Evolutionary conservation across 2,113 vertebrate species (phyloP), one percentile per base, ranked within the genome.

Genomic region (Blennius ocellaris): DNA sequence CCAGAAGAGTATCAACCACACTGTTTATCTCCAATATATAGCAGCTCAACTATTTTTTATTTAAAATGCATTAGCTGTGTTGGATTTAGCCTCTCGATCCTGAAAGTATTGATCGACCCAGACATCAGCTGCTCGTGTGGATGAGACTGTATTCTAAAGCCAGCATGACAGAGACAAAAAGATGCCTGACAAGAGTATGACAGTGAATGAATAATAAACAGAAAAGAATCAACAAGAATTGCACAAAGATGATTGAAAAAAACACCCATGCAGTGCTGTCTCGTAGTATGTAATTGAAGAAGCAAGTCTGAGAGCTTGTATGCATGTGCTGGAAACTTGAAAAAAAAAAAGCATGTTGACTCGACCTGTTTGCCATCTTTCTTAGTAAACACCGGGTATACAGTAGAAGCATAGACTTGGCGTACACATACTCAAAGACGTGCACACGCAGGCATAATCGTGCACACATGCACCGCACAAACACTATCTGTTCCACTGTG

Each of bases 301-400:
- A 59, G 64, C 47, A 7, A 10, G 47, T 6, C 41, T 44, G 45
- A 37, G 44, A 45, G 50, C 60, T 67, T 66, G 40, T 6, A 53
- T 49, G 40, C 39, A 37, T 64, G 75, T 53, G 36, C 14, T 51
- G 49, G 58, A 64, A 81, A 68, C 70, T 84, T 78, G 86, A 43
- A 43, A 43, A 43, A 43, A 43, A 48, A 86, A 69, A 57, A 74
- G 76, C 40, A 11, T 78, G 64, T 89, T 82, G 83, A 88, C 76
- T 69, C 69, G 78, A 69, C 11, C 37, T 72, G 80, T 84, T 83
- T 87, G 76, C 88, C 53, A 64, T 49, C 69, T 59, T 65, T 63
- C 76, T 83, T 70, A 36, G 80, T 85, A 90, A 87, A 91, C 78
- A 87, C 16, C 65, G 69, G 38, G 3, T 43, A 73, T 81, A 87